phyloP scores from a whole-genome alignment of 2,888 invertebrate species.

The Melikaiella ostensackeni region DNA sequence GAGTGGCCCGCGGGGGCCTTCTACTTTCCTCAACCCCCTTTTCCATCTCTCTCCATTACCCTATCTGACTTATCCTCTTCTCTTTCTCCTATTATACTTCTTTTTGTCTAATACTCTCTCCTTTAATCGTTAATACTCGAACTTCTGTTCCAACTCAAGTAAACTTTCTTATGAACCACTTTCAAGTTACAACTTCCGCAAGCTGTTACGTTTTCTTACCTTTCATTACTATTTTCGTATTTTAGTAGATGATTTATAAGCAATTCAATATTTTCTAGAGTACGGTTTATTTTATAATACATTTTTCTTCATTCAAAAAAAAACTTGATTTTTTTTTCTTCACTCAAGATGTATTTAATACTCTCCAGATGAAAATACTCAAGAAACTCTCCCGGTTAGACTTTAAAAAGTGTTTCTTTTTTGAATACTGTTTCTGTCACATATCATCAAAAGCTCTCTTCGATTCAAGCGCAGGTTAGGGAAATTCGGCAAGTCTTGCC shows the following conservation, averaged over 20 bases:
- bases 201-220: constrained; percentile 48
- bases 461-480: constrained; percentile 50
- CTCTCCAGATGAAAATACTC: too few species aligned
- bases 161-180: constrained; percentile 21
- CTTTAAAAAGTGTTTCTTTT: constrained; percentile 29
- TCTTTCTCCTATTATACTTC: constrained; percentile 46
- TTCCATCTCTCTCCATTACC: constrained; percentile 44
- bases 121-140: constrained; percentile 60
- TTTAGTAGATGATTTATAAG: constrained; percentile 15
- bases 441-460: constrained; percentile 51
- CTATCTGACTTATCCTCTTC: constrained; percentile 43
- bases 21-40: constrained; percentile 46
- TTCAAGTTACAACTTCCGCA: constrained; percentile 3
- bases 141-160: constrained; percentile 54
- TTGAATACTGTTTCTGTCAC: constrained; percentile 32
- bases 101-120: constrained; percentile 59
- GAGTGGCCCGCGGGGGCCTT: constrained; percentile 68
- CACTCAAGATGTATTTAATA: too few species aligned
- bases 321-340: too few species aligned
- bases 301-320: too few species aligned
- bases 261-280: background rate
- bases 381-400: background rate
- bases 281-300: too few species aligned
- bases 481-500: constrained; percentile 69
- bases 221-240: background rate